These are phyloP conservation scores for Eristalis arbustorum DNA, from an alignment of 2,888 invertebrate species.

Conservation along the genomic window DNA sequence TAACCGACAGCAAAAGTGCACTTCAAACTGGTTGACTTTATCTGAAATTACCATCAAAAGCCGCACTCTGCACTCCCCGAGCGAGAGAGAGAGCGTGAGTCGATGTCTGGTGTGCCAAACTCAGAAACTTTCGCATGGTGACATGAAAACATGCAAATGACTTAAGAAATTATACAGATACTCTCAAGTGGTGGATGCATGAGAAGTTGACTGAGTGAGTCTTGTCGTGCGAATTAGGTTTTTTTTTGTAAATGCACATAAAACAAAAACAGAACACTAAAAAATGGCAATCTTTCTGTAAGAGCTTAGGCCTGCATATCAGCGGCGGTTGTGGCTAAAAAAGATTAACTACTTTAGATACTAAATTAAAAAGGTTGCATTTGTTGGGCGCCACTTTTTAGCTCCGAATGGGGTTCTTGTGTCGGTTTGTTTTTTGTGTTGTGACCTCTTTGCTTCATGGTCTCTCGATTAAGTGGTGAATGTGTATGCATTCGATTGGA, in stretches of 20 bases:
- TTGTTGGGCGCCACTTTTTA: conserved; percentile 51
- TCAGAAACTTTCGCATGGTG: conserved; percentile 66
- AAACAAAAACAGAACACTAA: background rate
- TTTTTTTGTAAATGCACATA: conserved; percentile 51
- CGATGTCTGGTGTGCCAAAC: conserved; percentile 43
- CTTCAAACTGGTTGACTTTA: conserved; percentile 70
- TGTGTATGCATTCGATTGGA: background rate
- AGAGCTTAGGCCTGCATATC: background rate
- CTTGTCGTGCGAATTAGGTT: conserved; percentile 52
- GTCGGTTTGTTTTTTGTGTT: background rate
- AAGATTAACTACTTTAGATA: conserved; percentile 26
- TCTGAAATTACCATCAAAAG: conserved; percentile 69
- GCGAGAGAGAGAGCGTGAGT: conserved; percentile 15
- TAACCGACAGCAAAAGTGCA: conserved; percentile 66
- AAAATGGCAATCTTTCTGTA: conserved; percentile 10
- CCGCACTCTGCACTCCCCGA: conserved; percentile 61
- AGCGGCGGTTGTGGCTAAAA: background rate
- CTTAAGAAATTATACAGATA: conserved; percentile 64
- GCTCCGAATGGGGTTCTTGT: conserved; percentile 15
- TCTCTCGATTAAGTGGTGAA: background rate
- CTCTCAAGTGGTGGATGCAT: conserved; percentile 45
- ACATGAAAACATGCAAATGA: conserved; percentile 69
- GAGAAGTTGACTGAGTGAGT: conserved; percentile 36
- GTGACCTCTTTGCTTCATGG: background rate
- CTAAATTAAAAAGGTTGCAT: background rate